These are phyloP conservation scores for Otolemur garnettii DNA, from an alignment of 2,113 vertebrate genomes.

Conservation along the genomic window DNA sequence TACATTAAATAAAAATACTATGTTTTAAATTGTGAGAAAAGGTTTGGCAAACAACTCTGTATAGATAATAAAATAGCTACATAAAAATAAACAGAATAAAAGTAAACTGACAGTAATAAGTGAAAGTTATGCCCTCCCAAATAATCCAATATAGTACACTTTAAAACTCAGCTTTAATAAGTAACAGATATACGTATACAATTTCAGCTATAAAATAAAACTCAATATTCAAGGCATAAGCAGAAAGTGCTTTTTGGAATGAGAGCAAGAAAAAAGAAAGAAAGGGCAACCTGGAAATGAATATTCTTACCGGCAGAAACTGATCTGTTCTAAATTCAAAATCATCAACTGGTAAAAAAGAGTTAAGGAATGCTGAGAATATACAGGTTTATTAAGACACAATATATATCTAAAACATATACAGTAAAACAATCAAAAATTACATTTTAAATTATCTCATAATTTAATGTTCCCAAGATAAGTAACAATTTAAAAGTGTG, in stretches of 20 bases:
- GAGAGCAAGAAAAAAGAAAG: background rate
- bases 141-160: constrained; percentile 17
- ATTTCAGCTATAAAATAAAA: constrained; percentile 46
- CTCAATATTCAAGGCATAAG: constrained; percentile 9
- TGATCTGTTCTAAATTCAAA: constrained; percentile 99
- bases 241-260: background rate
- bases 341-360: constrained; percentile 94
- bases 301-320: constrained; percentile 94
- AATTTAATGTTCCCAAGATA: constrained; percentile 62
- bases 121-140: constrained; percentile 18
- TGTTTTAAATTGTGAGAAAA: constrained; percentile 1
- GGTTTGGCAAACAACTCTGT: background rate
- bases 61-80: background rate
- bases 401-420: constrained; percentile 46
- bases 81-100: constrained; percentile 44
- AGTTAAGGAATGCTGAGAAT: constrained; percentile 89
- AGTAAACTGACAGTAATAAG: background rate
- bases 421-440: constrained; percentile 27
- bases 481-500: background rate
- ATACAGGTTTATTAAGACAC: constrained; percentile 2
- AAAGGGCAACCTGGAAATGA: constrained; percentile 8
- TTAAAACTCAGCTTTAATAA: constrained; percentile 40
- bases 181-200: background rate
- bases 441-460: constrained; percentile 44
- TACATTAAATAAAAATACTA: background rate